A percentile compares a stretch with the other conserved stretches of the same genome.
Conservation (phyloP, 1,140 invertebrate genomes). For the Agraylea sexmaculata region DNA sequence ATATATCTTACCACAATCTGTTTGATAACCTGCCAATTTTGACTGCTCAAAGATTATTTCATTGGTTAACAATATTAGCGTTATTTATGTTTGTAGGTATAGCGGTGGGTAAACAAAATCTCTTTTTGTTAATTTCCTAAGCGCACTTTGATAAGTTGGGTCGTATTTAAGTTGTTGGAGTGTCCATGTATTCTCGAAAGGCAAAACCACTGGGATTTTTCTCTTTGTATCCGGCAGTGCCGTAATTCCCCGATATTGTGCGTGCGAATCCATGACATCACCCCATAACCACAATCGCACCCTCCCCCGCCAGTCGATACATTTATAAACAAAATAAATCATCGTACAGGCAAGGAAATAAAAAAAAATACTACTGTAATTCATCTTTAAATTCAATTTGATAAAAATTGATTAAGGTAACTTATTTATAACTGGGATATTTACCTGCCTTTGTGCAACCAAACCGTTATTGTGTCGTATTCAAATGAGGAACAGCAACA, state of each 20-base stretch:
- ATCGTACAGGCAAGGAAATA: not conserved
- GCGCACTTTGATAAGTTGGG: conserved; percentile 4
- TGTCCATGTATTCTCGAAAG: conserved; percentile 13
- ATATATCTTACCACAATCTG: conserved; percentile 12
- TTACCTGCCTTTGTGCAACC: conserved; percentile 2
- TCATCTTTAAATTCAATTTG: not conserved
- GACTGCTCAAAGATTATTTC: conserved; percentile 6
- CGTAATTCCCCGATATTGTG: conserved; percentile 20
- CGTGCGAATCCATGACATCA: conserved; percentile 19
- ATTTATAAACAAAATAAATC: too few relatives aligned
- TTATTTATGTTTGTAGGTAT: not conserved
- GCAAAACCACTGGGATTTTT: conserved; percentile 18
- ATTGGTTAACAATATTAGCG: conserved; percentile 5
- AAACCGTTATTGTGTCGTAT: too few relatives aligned
- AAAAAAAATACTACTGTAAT: not conserved
- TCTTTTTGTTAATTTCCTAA: not conserved
- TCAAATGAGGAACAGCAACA: too few relatives aligned
- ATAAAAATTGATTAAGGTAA: not conserved
- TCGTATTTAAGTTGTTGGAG: conserved; percentile 4
- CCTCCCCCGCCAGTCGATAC: too few relatives aligned
- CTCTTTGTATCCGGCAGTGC: conserved; percentile 21
- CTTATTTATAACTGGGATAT: not conserved
- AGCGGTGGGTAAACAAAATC: not conserved
- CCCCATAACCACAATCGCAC: too few relatives aligned
- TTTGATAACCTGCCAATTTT: conserved; percentile 3